These are phyloP conservation scores for Aphelenchoides fujianensis DNA, from an alignment of 1,140 invertebrate species.

Conservation along the genomic window DNA sequence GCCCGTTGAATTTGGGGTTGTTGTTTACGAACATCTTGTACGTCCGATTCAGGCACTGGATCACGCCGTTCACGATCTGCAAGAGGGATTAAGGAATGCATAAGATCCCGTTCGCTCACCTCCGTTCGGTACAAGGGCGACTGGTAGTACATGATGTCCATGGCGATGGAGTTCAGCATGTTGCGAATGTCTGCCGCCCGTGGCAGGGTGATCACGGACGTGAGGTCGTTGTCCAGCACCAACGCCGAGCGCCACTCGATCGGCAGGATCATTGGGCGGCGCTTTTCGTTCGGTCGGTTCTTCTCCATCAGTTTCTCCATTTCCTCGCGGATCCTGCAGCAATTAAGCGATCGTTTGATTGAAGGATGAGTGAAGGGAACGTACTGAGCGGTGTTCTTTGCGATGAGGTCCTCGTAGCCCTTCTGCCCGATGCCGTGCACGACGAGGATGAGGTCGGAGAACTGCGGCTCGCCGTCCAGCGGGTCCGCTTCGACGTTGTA, in stretches of 20 bases:
- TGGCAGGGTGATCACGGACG: constrained; percentile 55
- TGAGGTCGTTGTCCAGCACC: constrained; percentile 50
- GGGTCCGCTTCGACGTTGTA: constrained; percentile 37
- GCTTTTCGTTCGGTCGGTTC: constrained; percentile 53
- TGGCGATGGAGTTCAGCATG: constrained; percentile 67
- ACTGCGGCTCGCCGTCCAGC: constrained; percentile 48
- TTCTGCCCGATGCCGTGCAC: constrained; percentile 62
- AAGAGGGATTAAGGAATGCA: too few species aligned
- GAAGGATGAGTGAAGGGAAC: too few species aligned
- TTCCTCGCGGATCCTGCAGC: constrained; percentile 54
- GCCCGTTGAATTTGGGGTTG: constrained; percentile 72
- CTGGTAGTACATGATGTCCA: constrained; percentile 80
- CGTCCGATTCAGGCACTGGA: constrained; percentile 71
- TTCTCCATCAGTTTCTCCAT: constrained; percentile 55
- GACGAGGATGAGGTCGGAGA: constrained; percentile 59
- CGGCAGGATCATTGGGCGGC: constrained; percentile 58
- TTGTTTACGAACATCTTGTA: constrained; percentile 73
- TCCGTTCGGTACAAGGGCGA: constrained; percentile 75
- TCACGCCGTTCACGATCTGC: constrained; percentile 71
- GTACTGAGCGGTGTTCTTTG: constrained; percentile 60
- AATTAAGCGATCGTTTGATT: too few species aligned
- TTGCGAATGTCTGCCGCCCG: constrained; percentile 50
- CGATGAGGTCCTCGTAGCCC: constrained; percentile 62
- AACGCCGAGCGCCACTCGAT: constrained; percentile 59
- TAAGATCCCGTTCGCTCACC: too few species aligned